phyloP scores from a whole-genome alignment of 2,113 vertebrate species.

The Helogale parvula region DNA sequence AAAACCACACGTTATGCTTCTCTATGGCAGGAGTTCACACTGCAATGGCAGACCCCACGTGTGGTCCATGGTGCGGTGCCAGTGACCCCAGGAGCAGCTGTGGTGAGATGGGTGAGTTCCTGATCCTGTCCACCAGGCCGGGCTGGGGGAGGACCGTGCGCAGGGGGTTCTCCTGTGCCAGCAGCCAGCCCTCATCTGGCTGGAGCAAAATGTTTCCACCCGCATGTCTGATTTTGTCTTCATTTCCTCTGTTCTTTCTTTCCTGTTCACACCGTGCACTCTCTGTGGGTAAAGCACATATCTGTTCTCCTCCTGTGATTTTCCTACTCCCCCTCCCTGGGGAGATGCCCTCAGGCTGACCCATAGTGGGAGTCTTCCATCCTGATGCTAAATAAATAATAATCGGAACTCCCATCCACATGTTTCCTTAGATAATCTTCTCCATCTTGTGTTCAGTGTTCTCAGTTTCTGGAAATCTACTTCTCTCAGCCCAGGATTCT shows the following conservation, averaged over 20 bases:
- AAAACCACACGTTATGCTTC: neutral
- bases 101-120: neutral
- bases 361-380: too few relatives aligned
- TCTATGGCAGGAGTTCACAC: neutral
- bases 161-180: neutral
- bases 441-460: too few relatives aligned
- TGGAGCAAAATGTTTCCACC: neutral
- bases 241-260: neutral
- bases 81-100: neutral
- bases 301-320: too few relatives aligned
- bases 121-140: too few relatives aligned
- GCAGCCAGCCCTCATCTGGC: neutral
- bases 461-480: too few relatives aligned
- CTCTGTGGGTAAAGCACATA: neutral
- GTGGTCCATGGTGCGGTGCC: accelerated
- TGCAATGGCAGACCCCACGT: neutral
- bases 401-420: too few relatives aligned
- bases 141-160: neutral
- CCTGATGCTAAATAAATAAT: too few relatives aligned
- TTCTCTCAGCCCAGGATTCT: too few relatives aligned
- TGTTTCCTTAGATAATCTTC: too few relatives aligned
- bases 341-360: too few relatives aligned
- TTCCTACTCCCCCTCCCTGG: too few relatives aligned
- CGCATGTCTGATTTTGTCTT: neutral
- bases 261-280: neutral